Conservation (phyloP, 2,797 vertebrate genomes). For the Muscicapa striata region DNA sequence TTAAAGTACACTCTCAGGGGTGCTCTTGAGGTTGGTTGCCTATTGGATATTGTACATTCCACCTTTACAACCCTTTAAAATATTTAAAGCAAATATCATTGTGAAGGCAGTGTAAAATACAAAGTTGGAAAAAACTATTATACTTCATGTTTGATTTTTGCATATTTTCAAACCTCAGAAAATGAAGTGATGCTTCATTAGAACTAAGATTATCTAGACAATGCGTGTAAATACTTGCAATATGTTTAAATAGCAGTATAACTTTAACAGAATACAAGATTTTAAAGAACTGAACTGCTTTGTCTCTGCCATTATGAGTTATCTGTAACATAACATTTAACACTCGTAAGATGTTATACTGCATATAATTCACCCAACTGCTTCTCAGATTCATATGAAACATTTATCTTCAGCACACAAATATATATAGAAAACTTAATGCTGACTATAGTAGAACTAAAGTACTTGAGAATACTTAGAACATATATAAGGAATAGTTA, state of each 20-base stretch:
- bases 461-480: not conserved
- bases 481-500: not conserved
- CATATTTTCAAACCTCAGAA: not conserved
- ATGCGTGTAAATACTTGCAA: not conserved
- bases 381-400: not conserved
- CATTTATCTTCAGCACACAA: not conserved
- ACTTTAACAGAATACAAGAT: not conserved
- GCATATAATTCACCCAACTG: not conserved
- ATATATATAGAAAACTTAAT: not conserved
- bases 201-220: not conserved
- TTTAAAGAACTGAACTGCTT: not conserved
- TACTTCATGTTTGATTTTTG: not conserved
- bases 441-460: not conserved
- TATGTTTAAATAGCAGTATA: not conserved
- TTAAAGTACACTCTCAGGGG: not conserved
- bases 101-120: not conserved
- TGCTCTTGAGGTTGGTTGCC: not conserved
- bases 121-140: not conserved
- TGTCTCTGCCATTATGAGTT: not conserved
- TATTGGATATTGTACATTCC: not conserved
- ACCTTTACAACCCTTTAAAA: not conserved
- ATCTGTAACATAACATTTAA: not conserved
- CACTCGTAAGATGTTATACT: not conserved
- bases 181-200: conserved; percentile 20
- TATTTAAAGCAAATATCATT: not conserved